phyloP scores from a whole-genome alignment of 2,888 invertebrate species.

The Trissonchulus sp. region DNA sequence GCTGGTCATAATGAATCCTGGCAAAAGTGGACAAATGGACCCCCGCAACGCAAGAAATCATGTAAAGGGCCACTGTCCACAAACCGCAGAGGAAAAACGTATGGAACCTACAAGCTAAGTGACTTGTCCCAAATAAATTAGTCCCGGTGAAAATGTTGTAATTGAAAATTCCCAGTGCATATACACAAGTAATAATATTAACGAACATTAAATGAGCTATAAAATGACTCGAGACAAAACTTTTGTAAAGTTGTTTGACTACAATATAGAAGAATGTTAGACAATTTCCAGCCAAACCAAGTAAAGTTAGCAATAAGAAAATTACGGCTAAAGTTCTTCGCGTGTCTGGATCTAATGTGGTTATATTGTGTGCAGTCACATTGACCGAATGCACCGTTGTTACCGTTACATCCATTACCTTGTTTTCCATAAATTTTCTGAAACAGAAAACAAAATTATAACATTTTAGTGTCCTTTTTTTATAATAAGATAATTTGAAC shows the following conservation, averaged over 20 bases:
- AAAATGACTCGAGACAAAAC: conserved; percentile 50
- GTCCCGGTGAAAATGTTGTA: conserved; percentile 38
- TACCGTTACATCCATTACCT: no score
- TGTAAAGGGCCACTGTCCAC: conserved; percentile 48
- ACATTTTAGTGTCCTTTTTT: no score
- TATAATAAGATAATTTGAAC: no score
- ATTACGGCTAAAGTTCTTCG: no score
- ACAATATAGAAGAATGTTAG: conserved; percentile 44
- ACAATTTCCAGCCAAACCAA: conserved; percentile 43
- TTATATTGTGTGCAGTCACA: no score
- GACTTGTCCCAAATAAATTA: not conserved
- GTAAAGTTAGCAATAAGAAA: no score
- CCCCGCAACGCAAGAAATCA: conserved; percentile 49
- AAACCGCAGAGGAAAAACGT: conserved; percentile 45
- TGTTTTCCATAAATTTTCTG: no score
- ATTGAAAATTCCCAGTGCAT: conserved; percentile 44
- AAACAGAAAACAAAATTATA: no score
- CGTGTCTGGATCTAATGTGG: no score
- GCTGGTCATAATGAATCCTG: conserved; percentile 51
- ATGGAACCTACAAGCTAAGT: conserved; percentile 37
- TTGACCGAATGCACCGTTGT: no score
- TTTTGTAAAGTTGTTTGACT: conserved; percentile 44
- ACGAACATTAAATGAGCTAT: conserved; percentile 49
- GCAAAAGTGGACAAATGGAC: conserved; percentile 51
- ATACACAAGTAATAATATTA: conserved; percentile 43